Base-by-base conservation (phyloP, 1,140 invertebrate species). In the Ctenoplectra terminalis region DNA sequence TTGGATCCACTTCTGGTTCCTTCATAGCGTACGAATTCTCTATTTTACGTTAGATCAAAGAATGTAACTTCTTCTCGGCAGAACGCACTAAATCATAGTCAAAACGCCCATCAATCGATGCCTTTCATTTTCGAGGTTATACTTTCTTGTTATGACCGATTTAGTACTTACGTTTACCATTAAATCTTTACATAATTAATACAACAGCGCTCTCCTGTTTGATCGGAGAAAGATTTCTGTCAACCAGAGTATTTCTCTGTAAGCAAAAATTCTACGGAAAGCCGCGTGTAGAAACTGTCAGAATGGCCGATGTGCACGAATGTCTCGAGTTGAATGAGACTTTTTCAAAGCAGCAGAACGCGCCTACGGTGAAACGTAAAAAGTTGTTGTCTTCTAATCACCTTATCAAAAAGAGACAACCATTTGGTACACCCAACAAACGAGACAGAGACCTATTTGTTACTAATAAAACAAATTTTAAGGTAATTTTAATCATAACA, bases 1-100 rank as follows among this genome's bases (percentile, higher is more conserved):
- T 96, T 5, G 95, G 94, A 90, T 97, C 96, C 15, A 95, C 91
- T 67, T 96, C 96, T 56, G 95, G 94, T 83, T 95, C 95, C 87
- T 95, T 95, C 93, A 94, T 95, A 20, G 37, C n/a, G 46, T 23
- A 56, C 48, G 76, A 63, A 69, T 72, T 79, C 52, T 17, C 58
- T 74, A 69, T 80, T 88, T 77, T 67, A 72, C 20, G 79, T 11
- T 17, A 56, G 73, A 69, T 1, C 82, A 90, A 88, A 89, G 83
- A 89, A 89, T 89, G 72, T 86, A 86, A 85, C 17, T 72, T 13
- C 52, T 26, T 81, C 81, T 54, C 67, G 26, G 3, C 34, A 56
- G 2, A n/a, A 81, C 43, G 43, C 48, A 56, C 66, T 63, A 46
- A 73, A 81, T 71, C 23, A 20, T 58, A 26, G 11, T 46, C 29